These are phyloP conservation scores for Amblyornis subalaris DNA, from an alignment of 2,113 vertebrate species.

Conservation along the genomic window DNA sequence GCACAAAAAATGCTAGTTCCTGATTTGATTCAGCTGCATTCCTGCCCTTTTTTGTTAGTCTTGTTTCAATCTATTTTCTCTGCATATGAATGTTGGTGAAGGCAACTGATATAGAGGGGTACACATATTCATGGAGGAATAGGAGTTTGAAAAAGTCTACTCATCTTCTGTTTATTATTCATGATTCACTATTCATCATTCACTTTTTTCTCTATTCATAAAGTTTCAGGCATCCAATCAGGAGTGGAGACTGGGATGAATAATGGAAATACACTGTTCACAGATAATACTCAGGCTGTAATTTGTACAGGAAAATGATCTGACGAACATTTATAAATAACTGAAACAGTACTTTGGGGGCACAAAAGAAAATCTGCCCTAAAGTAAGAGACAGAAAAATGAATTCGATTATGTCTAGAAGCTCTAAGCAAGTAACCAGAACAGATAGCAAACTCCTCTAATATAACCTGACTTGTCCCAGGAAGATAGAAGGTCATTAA, in stretches of 20 bases:
- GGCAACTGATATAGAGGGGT: slow-evolving; percentile 39
- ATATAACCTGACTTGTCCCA: background rate
- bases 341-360: background rate
- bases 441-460: background rate
- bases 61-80: slow-evolving; percentile 45
- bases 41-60: slow-evolving; percentile 15
- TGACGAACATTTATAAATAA: slow-evolving; percentile 58
- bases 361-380: slow-evolving; percentile 31
- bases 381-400: background rate
- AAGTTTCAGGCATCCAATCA: slow-evolving; percentile 55
- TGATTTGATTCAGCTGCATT: slow-evolving; percentile 61
- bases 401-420: background rate
- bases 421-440: background rate
- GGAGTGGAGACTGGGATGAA: background rate
- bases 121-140: slow-evolving; percentile 53
- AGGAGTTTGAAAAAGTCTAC: slow-evolving; percentile 42
- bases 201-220: slow-evolving; percentile 52
- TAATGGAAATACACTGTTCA: slow-evolving; percentile 47
- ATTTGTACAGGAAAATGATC: slow-evolving; percentile 47
- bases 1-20: background rate
- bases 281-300: slow-evolving; percentile 19
- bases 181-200: slow-evolving; percentile 59
- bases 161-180: slow-evolving; percentile 63
- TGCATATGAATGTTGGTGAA: slow-evolving; percentile 57
- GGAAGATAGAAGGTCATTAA: background rate